Percentiles rank a stretch among this genome's conserved stretches.
Evolutionary conservation across 2,888 invertebrate species (phyloP).

Genomic region (Cremastinae sp.): DNA sequence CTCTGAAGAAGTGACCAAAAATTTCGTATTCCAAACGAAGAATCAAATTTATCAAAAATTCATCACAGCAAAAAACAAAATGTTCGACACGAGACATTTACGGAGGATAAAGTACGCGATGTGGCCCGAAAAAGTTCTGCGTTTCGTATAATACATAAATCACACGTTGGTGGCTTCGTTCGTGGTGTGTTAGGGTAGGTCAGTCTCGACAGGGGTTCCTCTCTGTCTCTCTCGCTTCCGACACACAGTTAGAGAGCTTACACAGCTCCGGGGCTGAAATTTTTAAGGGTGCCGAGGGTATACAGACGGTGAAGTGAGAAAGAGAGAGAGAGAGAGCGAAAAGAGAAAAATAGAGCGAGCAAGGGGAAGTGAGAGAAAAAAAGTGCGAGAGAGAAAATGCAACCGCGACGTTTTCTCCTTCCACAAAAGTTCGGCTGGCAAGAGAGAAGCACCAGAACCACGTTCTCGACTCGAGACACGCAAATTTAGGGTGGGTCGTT

Average conservation of each 20-base stretch:
- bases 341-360: constrained; percentile 44
- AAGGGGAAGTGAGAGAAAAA: constrained; percentile 55
- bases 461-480: constrained; percentile 74
- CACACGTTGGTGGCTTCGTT: constrained; percentile 66
- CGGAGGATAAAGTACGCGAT: constrained; percentile 36
- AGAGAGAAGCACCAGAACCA: constrained; percentile 47
- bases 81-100: too few species aligned
- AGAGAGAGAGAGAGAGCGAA: constrained; percentile 44
- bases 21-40: too few species aligned
- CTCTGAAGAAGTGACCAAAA: too few species aligned
- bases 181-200: constrained; percentile 74
- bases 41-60: too few species aligned
- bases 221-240: constrained; percentile 10
- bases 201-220: constrained; percentile 66
- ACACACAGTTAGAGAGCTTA: constrained; percentile 18
- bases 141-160: constrained; percentile 74
- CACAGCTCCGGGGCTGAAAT: constrained; percentile 70
- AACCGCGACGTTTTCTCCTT: constrained; percentile 25
- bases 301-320: constrained; percentile 1
- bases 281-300: constrained; percentile 68
- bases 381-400: constrained; percentile 54
- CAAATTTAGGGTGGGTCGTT: constrained; percentile 77
- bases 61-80: too few species aligned
- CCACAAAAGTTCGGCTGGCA: constrained; percentile 19
- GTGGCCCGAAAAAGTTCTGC: constrained; percentile 61